Base-by-base conservation (phyloP, 2,797 vertebrate genomes). In the Bovichtus diacanthus region DNA sequence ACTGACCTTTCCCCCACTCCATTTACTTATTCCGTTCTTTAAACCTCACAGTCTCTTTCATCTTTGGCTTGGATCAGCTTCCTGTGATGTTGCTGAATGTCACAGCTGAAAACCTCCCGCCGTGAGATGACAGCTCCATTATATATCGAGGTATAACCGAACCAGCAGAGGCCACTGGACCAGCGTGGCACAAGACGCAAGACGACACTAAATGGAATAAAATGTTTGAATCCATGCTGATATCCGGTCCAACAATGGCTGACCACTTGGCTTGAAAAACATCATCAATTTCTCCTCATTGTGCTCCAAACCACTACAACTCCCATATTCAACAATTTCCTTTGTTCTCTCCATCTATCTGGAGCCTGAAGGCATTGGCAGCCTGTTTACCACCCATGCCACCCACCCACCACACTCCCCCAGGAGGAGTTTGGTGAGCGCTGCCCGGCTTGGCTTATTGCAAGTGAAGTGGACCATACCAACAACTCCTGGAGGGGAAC, bases 381-480 rank as follows among this genome's bases (percentile, higher is more conserved):
- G 84, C 47, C 83, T 86, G 80, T 82, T 79, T 71, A 78, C 79
- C 81, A 83, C 51, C 59, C 66, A 69, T 82, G 66, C 79, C 79
- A 78, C 71, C 74, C 72, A 43, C 47, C 63, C 50, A 2, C 74
- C 60, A 55, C 70, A 54, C 44, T 21, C 69, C 81, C 73, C 61
- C 69, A 60, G 69, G 66, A 77, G 62, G 66, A 41, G 72, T 85
- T 85, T 80, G 82, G 76, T 59, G 61, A 80, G 68, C 66, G 16
- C 51, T 5, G 75, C 56, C 72, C 55, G 6, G 66, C 66, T 29
- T 76, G 75, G 60, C 71, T 82, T 86, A 81, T 81, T 72, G 46
- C 59, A 70, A 73, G 80, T 85, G 86, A 91, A 91, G 70, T 87
- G 76, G 82, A 86, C 86, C 85, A 38, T 86, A 71, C 81, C 81